Base-by-base conservation (phyloP, 2,113 vertebrate genomes). In the Prunella fulvescens region DNA sequence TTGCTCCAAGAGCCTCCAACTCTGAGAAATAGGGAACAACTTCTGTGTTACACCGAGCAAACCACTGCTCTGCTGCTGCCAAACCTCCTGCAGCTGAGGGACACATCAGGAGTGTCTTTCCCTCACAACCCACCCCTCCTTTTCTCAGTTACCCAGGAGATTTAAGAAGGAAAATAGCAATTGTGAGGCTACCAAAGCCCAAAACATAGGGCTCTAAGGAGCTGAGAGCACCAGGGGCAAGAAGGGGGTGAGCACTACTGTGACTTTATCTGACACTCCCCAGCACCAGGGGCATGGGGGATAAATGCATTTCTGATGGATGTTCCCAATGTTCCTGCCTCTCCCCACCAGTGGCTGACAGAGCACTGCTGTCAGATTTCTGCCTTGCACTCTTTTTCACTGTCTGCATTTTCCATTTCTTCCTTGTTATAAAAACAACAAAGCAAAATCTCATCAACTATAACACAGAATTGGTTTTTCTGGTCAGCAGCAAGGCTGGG, bases 351-450 rank as follows among this genome's bases (percentile, higher is more conserved):
- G 37, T 19, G 53, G 25, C 81, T 78, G 87, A 92, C 70, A 67
- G 76, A 90, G 73, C 33, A 5, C 50, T 50, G 72, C 69, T 90
- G 84, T 42, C 48, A 74, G 39, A 62, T 35, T 64, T 56, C 67
- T 80, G 73, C 78, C 87, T 77, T 80, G n/a, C 15, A 4, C 15
- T 57, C 56, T 48, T 90, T 53, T 87, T 94, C 84, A 77, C 54
- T 86, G 90, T 47, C 81, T 48, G 50, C 53, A 20, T 78, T 90
- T 74, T 78, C 67, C 50, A 88, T 86, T 92, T 81, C 67, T 86
- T 83, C 81, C 90, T 84, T 39, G 72, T 88, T 96, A 73, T 71
- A 61, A 65, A 56, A 92, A 83, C 72, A 86, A 72, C 57, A 79
- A 53, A 58, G 29, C 18, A 54, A 70, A 88, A 76, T 60, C 10